Percentiles rank a stretch among this genome's conserved stretches.
phyloP scores from a whole-genome alignment of 2,797 vertebrate genomes.

The Serranus cabrilla region DNA sequence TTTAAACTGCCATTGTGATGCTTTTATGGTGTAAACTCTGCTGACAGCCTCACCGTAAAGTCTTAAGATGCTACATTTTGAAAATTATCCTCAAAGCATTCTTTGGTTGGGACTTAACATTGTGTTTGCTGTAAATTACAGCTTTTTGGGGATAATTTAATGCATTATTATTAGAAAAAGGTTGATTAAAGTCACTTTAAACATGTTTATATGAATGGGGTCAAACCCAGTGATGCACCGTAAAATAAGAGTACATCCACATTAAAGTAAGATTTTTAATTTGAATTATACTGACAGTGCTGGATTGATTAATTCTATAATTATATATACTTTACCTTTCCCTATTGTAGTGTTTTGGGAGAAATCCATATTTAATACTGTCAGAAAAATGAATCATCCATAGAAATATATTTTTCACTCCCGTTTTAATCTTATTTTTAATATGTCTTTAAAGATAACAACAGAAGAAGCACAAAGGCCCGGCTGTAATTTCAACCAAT shows the following conservation, averaged over 20 bases:
- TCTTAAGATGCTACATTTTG: constrained; percentile 6
- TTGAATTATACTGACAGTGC: neutral
- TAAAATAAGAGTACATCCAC: neutral
- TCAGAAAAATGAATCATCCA: neutral
- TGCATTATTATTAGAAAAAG: neutral
- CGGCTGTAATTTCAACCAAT: too few relatives aligned
- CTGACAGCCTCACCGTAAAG: constrained; percentile 18
- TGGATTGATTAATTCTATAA: neutral
- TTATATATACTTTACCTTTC: too few relatives aligned
- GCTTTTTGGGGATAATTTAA: too few relatives aligned
- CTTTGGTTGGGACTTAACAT: neutral
- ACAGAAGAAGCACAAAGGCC: too few relatives aligned
- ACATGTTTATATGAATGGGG: neutral
- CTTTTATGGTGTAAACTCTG: constrained; percentile 16
- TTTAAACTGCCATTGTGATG: constrained; percentile 21
- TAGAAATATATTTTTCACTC: neutral
- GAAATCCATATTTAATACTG: too few relatives aligned
- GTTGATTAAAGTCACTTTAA: neutral
- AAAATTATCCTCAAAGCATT: constrained; percentile 1
- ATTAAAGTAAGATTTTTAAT: neutral
- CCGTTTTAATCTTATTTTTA: neutral
- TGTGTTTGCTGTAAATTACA: too few relatives aligned
- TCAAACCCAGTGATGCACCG: neutral
- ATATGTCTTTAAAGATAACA: neutral
- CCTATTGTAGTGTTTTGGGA: too few relatives aligned